phyloP scores from a whole-genome alignment of 2,113 vertebrate species.

The Tenrec ecaudatus region DNA sequence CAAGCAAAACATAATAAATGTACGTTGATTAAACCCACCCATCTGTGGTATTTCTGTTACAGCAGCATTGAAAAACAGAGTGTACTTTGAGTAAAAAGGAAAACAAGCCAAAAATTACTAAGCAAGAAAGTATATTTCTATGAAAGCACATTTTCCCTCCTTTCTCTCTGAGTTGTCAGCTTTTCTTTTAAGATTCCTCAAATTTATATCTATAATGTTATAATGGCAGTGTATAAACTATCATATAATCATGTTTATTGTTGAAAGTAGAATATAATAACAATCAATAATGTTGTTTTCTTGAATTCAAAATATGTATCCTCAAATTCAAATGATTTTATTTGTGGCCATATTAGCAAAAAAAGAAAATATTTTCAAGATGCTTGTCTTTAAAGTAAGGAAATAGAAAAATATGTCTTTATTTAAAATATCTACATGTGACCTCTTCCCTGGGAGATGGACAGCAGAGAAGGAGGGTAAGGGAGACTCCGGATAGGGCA shows the following conservation, averaged over 20 bases:
- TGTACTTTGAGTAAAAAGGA: neutral
- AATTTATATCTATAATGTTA: neutral
- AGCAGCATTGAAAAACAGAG: neutral
- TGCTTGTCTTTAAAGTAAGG: neutral
- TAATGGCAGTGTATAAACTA: neutral
- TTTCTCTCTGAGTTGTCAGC: neutral
- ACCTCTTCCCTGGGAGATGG: too few relatives aligned
- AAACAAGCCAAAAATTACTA: neutral
- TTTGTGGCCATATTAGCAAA: neutral
- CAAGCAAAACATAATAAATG: neutral
- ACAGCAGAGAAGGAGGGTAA: too few relatives aligned
- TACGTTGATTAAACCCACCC: neutral
- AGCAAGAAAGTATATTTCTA: neutral
- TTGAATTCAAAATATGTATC: neutral
- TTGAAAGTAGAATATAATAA: neutral
- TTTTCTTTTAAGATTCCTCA: neutral
- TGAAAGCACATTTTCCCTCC: neutral
- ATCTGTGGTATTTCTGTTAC: neutral
- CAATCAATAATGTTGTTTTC: neutral
- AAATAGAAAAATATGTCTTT: neutral
- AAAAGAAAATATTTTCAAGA: neutral
- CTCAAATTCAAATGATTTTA: neutral
- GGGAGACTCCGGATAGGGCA: too few relatives aligned
- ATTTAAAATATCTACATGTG: neutral
- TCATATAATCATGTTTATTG: fast-evolving